A percentile compares a stretch with the other conserved stretches of the same genome.
Conservation (phyloP, 64 coral and sea anemone genomes). For the Cladopsammia gracilis region DNA sequence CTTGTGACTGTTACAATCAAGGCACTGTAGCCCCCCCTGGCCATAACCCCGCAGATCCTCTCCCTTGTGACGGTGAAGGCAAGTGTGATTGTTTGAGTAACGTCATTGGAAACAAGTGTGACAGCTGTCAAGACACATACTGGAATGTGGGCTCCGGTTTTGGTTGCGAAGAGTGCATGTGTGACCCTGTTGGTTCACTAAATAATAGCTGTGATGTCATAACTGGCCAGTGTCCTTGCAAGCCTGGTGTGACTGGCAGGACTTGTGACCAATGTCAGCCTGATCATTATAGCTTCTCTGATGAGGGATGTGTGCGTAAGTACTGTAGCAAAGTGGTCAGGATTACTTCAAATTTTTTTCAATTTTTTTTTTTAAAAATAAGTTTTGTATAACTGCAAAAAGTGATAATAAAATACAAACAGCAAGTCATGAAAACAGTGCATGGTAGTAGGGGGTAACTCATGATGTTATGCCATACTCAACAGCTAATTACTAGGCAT, state of each 20-base stretch:
- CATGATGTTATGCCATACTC: too few species aligned
- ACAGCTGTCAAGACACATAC: constrained; percentile 77
- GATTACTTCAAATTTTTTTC: background rate
- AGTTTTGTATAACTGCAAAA: too few species aligned
- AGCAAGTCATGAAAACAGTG: too few species aligned
- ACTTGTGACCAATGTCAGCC: constrained; percentile 85
- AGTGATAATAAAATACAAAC: too few species aligned
- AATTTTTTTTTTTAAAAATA: too few species aligned
- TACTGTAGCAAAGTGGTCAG: too few species aligned
- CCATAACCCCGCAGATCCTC: constrained; percentile 67
- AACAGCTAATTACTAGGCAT: too few species aligned
- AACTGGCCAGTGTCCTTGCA: constrained; percentile 92
- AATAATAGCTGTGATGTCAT: constrained; percentile 91
- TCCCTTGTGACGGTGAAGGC: constrained; percentile 83
- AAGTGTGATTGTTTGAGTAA: constrained; percentile 77
- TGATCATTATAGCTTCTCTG: constrained; percentile 86
- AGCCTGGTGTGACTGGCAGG: constrained; percentile 87
- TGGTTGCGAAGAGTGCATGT: constrained; percentile 90
- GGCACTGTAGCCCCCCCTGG: constrained; percentile 75
- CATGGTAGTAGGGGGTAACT: too few species aligned
- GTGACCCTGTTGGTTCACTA: constrained; percentile 68
- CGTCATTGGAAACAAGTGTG: constrained; percentile 90
- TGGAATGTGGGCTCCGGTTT: constrained; percentile 96
- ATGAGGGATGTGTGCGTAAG: constrained; percentile 86
- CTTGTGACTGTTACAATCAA: constrained; percentile 85